A percentile compares a stretch with the other conserved stretches of the same genome.
phyloP scores from a whole-genome alignment of 2,113 vertebrate genomes.

The Alectura lathami region DNA sequence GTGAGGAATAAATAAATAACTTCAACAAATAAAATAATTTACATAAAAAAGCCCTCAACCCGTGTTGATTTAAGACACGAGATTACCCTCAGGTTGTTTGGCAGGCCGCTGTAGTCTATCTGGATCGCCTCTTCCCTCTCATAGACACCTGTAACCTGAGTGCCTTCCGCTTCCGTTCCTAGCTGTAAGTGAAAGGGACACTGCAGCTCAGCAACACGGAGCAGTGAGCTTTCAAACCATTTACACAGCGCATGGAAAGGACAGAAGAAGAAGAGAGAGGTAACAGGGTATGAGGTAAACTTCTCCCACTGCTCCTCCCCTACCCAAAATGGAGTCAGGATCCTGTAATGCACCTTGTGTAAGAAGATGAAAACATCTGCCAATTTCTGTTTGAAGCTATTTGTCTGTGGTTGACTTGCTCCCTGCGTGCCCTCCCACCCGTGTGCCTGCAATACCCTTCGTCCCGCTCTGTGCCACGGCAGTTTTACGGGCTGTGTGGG shows the following conservation, averaged over 20 bases:
- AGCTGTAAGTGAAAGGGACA: conserved; percentile 68
- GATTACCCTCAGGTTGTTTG: conserved; percentile 77
- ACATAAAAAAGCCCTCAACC: not conserved
- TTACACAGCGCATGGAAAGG: not conserved
- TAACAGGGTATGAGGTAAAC: not conserved
- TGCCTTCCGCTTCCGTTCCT: conserved; percentile 77
- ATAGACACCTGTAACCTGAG: conserved; percentile 76
- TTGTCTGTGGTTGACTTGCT: not conserved
- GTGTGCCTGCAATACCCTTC: not conserved
- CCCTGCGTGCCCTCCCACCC: not conserved
- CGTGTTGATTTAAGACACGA: not conserved
- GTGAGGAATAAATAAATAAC: not conserved
- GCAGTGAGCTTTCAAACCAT: not conserved
- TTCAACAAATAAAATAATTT: not conserved
- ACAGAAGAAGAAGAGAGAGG: not conserved
- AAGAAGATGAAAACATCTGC: not conserved
- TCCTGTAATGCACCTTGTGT: fast-evolving
- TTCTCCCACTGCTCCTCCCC: not conserved
- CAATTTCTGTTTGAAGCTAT: not conserved
- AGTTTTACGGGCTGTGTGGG: not conserved
- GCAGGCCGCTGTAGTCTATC: conserved; percentile 85
- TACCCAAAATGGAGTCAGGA: not conserved
- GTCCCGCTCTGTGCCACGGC: not conserved
- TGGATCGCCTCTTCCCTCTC: conserved; percentile 84
- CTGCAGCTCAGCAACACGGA: not conserved